phyloP scores from a whole-genome alignment of 2,113 vertebrate species.

The Holacanthus passer region DNA sequence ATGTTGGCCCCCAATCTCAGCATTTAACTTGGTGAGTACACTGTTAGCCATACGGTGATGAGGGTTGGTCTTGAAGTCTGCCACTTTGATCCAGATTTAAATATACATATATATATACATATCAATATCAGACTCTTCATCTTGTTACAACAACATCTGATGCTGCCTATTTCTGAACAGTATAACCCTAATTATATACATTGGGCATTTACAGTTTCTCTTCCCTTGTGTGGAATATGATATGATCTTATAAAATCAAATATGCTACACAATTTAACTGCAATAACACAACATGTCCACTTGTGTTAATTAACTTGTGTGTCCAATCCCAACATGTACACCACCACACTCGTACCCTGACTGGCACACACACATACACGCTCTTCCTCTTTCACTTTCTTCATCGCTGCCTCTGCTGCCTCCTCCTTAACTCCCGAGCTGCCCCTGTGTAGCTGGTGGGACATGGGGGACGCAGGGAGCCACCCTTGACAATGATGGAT shows the following conservation, averaged over 20 bases:
- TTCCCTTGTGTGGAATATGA: not conserved
- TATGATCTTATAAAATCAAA: conserved; percentile 10
- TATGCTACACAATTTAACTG: conserved; percentile 12
- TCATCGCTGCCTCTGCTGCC: conserved; percentile 40
- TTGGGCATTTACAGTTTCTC: not conserved
- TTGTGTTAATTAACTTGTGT: not conserved
- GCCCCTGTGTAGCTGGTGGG: conserved; percentile 82
- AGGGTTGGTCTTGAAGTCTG: not conserved
- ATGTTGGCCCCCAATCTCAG: not conserved
- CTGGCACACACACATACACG: not conserved
- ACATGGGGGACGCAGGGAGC: conserved; percentile 79
- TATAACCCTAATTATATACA: not conserved
- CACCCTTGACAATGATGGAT: conserved; percentile 95
- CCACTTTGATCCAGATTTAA: not conserved
- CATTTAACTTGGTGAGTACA: not conserved
- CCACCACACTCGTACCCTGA: not conserved
- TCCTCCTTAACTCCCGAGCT: conserved; percentile 72
- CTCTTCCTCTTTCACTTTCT: conserved; percentile 16
- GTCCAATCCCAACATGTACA: not conserved
- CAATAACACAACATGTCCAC: conserved; percentile 9
- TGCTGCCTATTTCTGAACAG: not conserved
- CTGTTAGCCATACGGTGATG: not conserved
- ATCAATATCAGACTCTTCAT: not conserved
- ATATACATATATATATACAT: no score
- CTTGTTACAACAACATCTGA: not conserved